phyloP scores from a whole-genome alignment of 2,113 vertebrate species.

The Coreoperca whiteheadi region DNA sequence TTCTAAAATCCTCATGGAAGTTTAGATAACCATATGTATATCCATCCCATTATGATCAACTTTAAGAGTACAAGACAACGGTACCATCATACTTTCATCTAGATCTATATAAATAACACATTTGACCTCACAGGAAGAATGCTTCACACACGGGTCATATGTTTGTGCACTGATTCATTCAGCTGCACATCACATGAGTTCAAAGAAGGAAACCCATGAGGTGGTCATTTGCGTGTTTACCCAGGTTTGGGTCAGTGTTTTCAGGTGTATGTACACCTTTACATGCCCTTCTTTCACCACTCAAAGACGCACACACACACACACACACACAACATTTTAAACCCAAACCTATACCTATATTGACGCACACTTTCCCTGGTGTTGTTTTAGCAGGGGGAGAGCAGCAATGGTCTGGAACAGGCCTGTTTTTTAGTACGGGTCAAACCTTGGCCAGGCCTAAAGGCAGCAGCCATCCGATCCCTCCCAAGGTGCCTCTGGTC shows the following conservation, averaged over 20 bases:
- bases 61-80: neutral
- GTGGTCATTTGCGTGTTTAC: slow-evolving; percentile 71
- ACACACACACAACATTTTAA: slow-evolving; percentile 54
- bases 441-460: slow-evolving; percentile 90
- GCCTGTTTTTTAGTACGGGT: slow-evolving; percentile 88
- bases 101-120: slow-evolving; percentile 38
- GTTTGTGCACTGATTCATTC: slow-evolving; percentile 71
- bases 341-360: slow-evolving; percentile 42
- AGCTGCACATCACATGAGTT: slow-evolving; percentile 70
- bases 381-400: slow-evolving; percentile 91
- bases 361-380: slow-evolving; percentile 66
- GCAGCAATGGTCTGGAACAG: slow-evolving; percentile 92
- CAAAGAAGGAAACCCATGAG: slow-evolving; percentile 73
- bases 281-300: slow-evolving; percentile 61
- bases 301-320: slow-evolving; percentile 16
- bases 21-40: neutral
- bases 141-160: slow-evolving; percentile 54
- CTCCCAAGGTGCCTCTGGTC: slow-evolving; percentile 89
- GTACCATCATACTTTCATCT: slow-evolving; percentile 40
- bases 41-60: neutral
- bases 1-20: neutral
- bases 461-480: slow-evolving; percentile 90
- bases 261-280: slow-evolving; percentile 66
- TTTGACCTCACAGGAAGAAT: slow-evolving; percentile 67
- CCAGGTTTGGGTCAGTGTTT: slow-evolving; percentile 71